Conservation (phyloP, 2,888 invertebrate species). For the Lymantria dispar region DNA sequence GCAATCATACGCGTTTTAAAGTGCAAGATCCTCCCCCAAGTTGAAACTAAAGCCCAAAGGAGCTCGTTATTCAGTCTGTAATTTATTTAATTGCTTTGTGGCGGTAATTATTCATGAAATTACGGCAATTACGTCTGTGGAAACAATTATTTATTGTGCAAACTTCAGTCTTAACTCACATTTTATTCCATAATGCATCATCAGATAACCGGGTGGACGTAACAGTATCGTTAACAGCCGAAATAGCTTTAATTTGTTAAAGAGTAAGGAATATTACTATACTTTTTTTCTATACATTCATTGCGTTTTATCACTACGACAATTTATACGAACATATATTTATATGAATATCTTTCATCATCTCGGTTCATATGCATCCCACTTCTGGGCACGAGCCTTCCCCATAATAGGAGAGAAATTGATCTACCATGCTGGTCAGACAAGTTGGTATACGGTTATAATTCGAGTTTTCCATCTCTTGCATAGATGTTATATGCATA, state of each 20-base stretch:
- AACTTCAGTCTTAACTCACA: slow-evolving; percentile 80
- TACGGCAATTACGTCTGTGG: slow-evolving; percentile 80
- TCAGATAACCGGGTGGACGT: slow-evolving; percentile 64
- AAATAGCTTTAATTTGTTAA: slow-evolving; percentile 21
- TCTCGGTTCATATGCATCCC: no score
- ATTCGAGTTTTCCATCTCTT: no score
- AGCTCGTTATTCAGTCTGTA: slow-evolving; percentile 78
- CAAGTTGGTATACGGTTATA: no score
- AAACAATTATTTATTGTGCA: slow-evolving; percentile 82
- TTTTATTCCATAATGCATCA: slow-evolving; percentile 76
- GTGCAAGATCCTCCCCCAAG: slow-evolving; percentile 71
- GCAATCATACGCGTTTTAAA: slow-evolving; percentile 45
- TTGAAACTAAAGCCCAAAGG: slow-evolving; percentile 76
- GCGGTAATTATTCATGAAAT: slow-evolving; percentile 83
- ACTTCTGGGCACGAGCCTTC: no score
- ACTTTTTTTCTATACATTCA: no score
- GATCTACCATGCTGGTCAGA: no score
- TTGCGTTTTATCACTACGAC: no score
- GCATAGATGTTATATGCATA: no score
- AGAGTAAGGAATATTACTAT: slow-evolving; percentile 1
- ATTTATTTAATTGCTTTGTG: slow-evolving; percentile 82
- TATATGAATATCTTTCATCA: no score
- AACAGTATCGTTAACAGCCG: slow-evolving; percentile 39
- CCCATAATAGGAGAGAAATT: no score
- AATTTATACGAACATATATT: no score